These are phyloP conservation scores for Hirundichthys speculiger DNA, from an alignment of 2,113 vertebrate genomes.

Conservation along the genomic window DNA sequence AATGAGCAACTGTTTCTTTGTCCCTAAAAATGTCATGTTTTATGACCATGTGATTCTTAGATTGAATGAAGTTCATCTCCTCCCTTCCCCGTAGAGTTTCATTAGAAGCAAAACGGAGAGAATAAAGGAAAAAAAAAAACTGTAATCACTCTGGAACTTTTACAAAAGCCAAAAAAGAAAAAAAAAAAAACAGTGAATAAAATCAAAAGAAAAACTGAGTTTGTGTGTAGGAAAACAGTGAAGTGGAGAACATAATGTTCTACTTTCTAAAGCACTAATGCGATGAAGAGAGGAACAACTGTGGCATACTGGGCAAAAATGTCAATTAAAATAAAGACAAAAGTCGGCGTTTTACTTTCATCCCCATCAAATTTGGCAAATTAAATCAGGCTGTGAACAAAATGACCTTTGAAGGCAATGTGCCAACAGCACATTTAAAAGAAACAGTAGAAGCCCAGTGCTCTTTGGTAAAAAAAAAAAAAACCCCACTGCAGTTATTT, in stretches of 20 bases:
- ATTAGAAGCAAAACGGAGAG: conserved; percentile 1
- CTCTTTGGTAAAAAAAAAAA: too few relatives aligned
- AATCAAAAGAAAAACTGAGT: conserved; percentile 2
- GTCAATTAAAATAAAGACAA: not conserved
- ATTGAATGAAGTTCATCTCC: conserved; percentile 4
- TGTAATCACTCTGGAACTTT: not conserved
- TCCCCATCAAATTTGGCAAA: not conserved
- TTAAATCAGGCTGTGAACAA: too few relatives aligned
- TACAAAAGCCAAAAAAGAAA: not conserved
- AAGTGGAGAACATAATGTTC: not conserved
- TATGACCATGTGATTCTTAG: not conserved
- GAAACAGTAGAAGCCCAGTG: too few relatives aligned
- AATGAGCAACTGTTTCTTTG: not conserved
- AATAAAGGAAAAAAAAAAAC: not conserved
- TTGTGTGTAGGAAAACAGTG: not conserved
- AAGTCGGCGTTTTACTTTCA: not conserved
- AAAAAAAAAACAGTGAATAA: not conserved
- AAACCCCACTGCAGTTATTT: too few relatives aligned
- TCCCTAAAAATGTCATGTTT: not conserved
- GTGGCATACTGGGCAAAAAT: conserved; percentile 1
- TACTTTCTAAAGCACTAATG: not conserved
- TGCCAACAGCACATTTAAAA: too few relatives aligned
- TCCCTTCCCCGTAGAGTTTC: not conserved
- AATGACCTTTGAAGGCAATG: too few relatives aligned
- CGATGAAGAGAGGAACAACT: not conserved